Evolutionary conservation across 2,888 invertebrate species (phyloP), one percentile per base, ranked within the genome.

Genomic region (Caenorhabditis sp.): DNA sequence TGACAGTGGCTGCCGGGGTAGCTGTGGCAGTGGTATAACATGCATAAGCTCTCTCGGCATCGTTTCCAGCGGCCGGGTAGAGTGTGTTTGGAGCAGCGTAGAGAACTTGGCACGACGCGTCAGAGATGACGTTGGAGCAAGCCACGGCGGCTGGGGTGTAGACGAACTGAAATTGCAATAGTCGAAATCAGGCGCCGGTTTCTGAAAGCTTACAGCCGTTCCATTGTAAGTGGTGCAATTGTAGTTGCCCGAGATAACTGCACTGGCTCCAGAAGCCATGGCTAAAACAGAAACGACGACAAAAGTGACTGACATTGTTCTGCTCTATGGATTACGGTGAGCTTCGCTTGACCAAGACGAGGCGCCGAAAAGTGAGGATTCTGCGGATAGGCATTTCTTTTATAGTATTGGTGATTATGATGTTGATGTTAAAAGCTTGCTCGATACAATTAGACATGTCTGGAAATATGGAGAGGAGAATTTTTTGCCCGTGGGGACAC

Each of bases 181-280:
- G 2, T 38, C 2, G 6, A 38, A 10, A 10, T 38, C 2, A 38
- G 12, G 38, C 38, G 6, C 6, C 38, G 12, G 12, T 38, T 12
- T 10, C 38, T 4, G 12, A 4, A 54, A 44, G 24, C 69, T 61
- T 7, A 77, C 77, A 16, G 79, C 59, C 7, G 79, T 79, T 54
- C 79, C 79, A 56, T 80, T 80, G 56, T 80, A 80, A 24, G 72
- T 72, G 47, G 79, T 80, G 35, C 79, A 80, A 47, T 80, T 80
- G 58, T 72, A 72, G 72, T 80, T 58, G 31, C 70, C 79, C n/a
- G 79, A 64, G 24, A 80, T 80, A 26, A 58, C 64, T 31, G 79
- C 79, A 14, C 61, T 38, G 49, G 58, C 51, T 64, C 70, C 70
- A 59, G 79, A 66, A 58, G 49, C 72, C 79, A 80, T 12, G 1